These are phyloP conservation scores for Notothenia coriiceps DNA, from an alignment of 2,113 vertebrate genomes.

Conservation along the genomic window DNA sequence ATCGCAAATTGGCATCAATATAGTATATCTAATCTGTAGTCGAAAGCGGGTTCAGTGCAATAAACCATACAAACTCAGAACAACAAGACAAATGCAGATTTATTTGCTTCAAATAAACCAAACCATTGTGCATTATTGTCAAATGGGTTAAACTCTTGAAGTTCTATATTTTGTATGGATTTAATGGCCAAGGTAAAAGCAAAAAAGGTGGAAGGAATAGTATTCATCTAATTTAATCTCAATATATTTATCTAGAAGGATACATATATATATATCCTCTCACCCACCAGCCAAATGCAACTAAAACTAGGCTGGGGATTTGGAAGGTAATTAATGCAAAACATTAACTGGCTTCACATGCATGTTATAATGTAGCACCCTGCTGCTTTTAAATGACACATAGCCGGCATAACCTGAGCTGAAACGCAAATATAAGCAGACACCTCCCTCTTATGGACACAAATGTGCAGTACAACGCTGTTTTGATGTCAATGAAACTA, in stretches of 20 bases:
- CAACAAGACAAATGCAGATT: too few species aligned
- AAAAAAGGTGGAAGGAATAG: too few species aligned
- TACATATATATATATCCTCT: not conserved
- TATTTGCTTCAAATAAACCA: too few species aligned
- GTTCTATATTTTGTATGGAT: too few species aligned
- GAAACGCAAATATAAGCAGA: constrained; percentile 22
- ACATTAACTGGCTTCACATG: not conserved
- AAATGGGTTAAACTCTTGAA: too few species aligned
- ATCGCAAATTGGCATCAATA: too few species aligned
- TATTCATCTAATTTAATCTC: too few species aligned
- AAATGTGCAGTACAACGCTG: constrained; percentile 32
- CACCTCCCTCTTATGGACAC: constrained; percentile 66
- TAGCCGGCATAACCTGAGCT: not conserved
- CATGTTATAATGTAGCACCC: not conserved
- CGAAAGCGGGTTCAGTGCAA: too few species aligned
- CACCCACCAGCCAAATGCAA: not conserved
- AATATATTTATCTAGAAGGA: not conserved
- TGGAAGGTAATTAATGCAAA: not conserved
- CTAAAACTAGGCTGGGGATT: not conserved
- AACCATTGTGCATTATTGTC: too few species aligned
- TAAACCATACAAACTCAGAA: too few species aligned
- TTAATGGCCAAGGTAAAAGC: too few species aligned
- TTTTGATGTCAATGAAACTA: not conserved
- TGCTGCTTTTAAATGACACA: not conserved
- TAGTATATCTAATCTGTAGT: too few species aligned